Percentiles rank a stretch among this genome's conserved stretches.
Evolutionary conservation across 1,140 invertebrate genomes (phyloP).

Genomic region (Dysdera silvatica): DNA sequence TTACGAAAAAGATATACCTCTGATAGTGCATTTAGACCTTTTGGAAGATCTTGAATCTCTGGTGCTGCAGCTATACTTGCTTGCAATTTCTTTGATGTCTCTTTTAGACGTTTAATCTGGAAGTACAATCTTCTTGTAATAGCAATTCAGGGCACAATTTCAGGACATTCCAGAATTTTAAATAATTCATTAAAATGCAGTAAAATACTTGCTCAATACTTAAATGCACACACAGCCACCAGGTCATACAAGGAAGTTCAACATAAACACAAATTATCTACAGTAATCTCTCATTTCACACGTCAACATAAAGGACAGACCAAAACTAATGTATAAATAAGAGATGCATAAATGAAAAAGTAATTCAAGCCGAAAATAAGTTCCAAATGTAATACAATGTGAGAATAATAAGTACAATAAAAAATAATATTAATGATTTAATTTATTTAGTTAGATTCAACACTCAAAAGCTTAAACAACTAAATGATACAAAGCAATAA

Average conservation of each 20-base stretch:
- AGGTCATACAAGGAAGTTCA: background rate
- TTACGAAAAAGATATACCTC: constrained; percentile 18
- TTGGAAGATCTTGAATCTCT: constrained; percentile 30
- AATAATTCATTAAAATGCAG: background rate
- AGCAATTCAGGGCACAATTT: no score
- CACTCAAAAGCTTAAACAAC: no score
- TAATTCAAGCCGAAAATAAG: no score
- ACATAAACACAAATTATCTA: background rate
- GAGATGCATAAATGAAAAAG: no score
- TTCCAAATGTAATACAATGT: no score
- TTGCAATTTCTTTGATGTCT: constrained; percentile 18
- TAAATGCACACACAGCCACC: background rate
- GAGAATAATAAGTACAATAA: no score
- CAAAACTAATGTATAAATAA: no score
- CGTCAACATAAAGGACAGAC: no score
- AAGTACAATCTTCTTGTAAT: background rate
- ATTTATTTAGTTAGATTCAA: no score
- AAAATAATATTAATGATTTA: no score
- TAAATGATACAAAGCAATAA: no score
- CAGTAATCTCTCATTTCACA: background rate
- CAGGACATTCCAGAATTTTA: background rate
- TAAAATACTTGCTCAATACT: background rate
- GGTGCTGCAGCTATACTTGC: constrained; percentile 33
- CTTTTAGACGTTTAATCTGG: constrained; percentile 26
- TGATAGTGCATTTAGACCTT: constrained; percentile 26